Conservation (phyloP, 2,113 vertebrate species). For the Tragelaphus buxtoni region DNA sequence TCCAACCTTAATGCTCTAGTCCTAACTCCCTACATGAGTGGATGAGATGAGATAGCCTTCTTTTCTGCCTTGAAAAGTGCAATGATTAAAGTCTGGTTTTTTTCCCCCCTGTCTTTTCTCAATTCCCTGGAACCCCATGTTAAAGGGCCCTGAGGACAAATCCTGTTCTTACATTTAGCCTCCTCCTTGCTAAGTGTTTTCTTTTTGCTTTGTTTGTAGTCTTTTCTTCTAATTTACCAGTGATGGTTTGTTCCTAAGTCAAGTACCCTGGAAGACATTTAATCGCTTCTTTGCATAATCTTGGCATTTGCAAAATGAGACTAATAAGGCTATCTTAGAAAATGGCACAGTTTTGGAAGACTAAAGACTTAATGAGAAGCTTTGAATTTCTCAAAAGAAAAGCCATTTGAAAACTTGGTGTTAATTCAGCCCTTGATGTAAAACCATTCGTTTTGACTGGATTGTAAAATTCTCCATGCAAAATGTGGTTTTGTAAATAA, state of each 20-base stretch:
- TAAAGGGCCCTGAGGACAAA: neutral
- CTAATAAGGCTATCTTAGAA: neutral
- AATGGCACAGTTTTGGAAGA: neutral
- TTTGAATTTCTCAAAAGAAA: constrained; percentile 23
- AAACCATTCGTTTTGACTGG: constrained; percentile 36
- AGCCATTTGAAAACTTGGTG: constrained; percentile 32
- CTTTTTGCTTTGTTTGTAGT: neutral
- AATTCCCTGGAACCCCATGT: neutral
- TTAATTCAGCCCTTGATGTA: constrained; percentile 6
- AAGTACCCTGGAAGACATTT: neutral
- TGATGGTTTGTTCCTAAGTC: neutral
- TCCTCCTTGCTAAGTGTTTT: neutral
- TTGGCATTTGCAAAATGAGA: constrained; percentile 20
- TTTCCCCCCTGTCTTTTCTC: neutral
- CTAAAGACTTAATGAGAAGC: neutral
- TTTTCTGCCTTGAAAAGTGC: neutral
- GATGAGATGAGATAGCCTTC: neutral
- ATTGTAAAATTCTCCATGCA: neutral
- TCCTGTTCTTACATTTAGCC: neutral
- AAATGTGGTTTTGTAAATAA: constrained; percentile 25
- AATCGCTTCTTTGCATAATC: neutral
- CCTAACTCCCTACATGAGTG: neutral
- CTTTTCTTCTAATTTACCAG: neutral
- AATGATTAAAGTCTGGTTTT: neutral
- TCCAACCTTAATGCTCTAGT: fast-evolving